phyloP scores from a whole-genome alignment of 2,797 vertebrate genomes.

The Thalassophryne amazonica region DNA sequence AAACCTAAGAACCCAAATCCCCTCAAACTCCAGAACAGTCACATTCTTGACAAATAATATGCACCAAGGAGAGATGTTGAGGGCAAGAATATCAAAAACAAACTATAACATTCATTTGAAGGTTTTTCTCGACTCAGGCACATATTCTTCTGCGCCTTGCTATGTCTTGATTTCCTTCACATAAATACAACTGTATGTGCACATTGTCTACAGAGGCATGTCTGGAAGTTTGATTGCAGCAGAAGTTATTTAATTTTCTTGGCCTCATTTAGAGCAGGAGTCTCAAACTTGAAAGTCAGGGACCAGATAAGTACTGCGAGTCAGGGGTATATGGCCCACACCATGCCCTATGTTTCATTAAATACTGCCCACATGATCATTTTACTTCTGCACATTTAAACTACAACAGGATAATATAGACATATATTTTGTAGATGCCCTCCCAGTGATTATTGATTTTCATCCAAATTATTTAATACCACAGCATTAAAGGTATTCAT shows the following conservation, averaged over 20 bases:
- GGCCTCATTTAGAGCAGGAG: no score
- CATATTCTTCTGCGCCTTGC: constrained; percentile 7
- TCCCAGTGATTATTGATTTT: no score
- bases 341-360: no score
- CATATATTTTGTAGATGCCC: no score
- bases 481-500: no score
- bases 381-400: no score
- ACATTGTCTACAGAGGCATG: background rate
- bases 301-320: no score
- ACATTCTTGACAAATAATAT: constrained; percentile 22
- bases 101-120: constrained; percentile 31
- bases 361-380: no score
- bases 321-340: no score
- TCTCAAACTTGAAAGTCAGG: no score
- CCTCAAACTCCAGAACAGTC: background rate
- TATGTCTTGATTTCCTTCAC: constrained; percentile 7
- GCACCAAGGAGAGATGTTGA: background rate
- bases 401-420: no score
- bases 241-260: background rate
- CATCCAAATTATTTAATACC: no score
- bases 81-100: constrained; percentile 12
- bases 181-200: constrained; percentile 22
- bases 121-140: constrained; percentile 26
- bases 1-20: background rate
- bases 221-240: constrained; percentile 16